These are phyloP conservation scores for Amphiprion percula DNA, from an alignment of 2,113 vertebrate genomes.

Conservation along the genomic window DNA sequence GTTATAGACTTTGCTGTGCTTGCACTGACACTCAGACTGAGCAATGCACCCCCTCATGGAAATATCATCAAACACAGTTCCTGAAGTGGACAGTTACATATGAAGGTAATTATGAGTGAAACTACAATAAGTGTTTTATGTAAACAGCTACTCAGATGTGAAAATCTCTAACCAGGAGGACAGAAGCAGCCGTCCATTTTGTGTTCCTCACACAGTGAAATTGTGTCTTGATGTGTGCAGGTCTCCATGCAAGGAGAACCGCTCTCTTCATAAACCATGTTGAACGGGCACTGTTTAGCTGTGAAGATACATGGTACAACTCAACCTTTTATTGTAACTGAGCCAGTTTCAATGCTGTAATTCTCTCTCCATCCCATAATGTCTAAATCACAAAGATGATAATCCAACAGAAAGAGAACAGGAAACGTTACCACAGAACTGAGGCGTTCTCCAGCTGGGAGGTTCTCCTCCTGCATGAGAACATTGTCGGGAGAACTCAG, in stretches of 20 bases:
- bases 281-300: slow-evolving; percentile 91
- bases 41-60: slow-evolving; percentile 87
- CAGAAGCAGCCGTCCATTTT: slow-evolving; percentile 96
- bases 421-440: slow-evolving; percentile 87
- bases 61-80: slow-evolving; percentile 93
- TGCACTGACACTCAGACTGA: slow-evolving; percentile 89
- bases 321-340: neutral
- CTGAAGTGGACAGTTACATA: slow-evolving; percentile 72
- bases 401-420: neutral
- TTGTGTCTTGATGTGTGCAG: slow-evolving; percentile 89
- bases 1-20: slow-evolving; percentile 80
- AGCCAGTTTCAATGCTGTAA: neutral
- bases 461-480: slow-evolving; percentile 92
- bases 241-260: slow-evolving; percentile 92
- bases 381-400: neutral
- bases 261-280: slow-evolving; percentile 94
- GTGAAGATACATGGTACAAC: neutral
- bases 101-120: neutral
- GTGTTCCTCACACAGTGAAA: slow-evolving; percentile 93
- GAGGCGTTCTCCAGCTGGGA: slow-evolving; percentile 87
- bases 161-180: slow-evolving; percentile 86
- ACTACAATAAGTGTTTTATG: neutral
- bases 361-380: neutral
- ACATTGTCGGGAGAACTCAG: slow-evolving; percentile 95
- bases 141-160: neutral